Evolutionary conservation across 2,888 invertebrate species (phyloP), one percentile per base, ranked within the genome.

Genomic region (Himalopsyche tibetana): DNA sequence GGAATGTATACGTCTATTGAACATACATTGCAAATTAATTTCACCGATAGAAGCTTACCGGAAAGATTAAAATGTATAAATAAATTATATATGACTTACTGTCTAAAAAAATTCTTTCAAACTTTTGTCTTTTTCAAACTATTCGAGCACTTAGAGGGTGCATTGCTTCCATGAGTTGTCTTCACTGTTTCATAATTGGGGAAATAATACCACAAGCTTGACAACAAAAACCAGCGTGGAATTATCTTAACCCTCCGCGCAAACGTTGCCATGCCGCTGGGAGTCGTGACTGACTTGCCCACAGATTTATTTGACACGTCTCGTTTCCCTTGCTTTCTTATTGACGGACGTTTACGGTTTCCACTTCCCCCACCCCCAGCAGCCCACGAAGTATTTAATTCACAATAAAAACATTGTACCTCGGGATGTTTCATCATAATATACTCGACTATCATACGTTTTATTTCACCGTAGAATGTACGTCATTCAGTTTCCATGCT

Each of bases 311-410:
- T 74, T 74, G 74, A 74, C 74, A 74, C 38, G 36, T 74, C 74
- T 74, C 36, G 36, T 74, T 74, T 74, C 74, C 74, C 38, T 74
- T 36, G 28, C 36, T 74, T 36, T 74, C 36, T 36, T 74, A 74
- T 74, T 74, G 74, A 74, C 38, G 74, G 74, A 74, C 36, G 74
- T 74, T 74, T 74, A 74, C 74, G 36, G 74, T 74, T 74, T 74
- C 63, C 36, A 12, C 74, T 19, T 36, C 42, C 8, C 5, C 8
- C 42, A 2, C 51, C 51, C 51, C 4, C 15, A 15, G 3, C 51
- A 51, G 15, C 51, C 51, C 12, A 74, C 74, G 8, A 74, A 12
- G 74, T 74, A 74, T 74, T 74, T 74, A 74, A 74, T 74, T 36
- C 74, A 15, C 74, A 74, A 74, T 74, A 38, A 74, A 74, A 74